Conservation (phyloP, 2,888 invertebrate species). For the Scaptomyza flava region DNA sequence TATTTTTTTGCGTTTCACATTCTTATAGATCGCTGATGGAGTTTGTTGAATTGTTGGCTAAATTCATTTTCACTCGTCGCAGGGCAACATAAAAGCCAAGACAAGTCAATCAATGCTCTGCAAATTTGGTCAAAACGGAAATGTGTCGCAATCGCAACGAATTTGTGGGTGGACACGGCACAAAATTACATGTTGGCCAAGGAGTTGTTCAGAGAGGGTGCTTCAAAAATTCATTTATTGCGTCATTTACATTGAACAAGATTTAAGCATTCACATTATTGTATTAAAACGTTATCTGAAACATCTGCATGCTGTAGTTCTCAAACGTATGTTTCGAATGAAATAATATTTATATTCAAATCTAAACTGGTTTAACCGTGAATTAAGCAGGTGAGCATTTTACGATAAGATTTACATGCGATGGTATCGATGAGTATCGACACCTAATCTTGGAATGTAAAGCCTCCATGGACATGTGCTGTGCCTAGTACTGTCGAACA, state of each 20-base stretch:
- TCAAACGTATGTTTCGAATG: too few species aligned
- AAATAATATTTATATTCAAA: not conserved
- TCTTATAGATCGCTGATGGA: not conserved
- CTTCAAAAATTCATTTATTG: slow-evolving; percentile 19
- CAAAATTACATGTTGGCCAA: slow-evolving; percentile 61
- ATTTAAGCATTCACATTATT: not conserved
- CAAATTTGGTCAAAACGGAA: slow-evolving; percentile 66
- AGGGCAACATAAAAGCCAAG: slow-evolving; percentile 44
- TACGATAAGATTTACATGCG: not conserved
- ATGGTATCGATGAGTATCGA: slow-evolving; percentile 9
- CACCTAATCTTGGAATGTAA: not conserved
- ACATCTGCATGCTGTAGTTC: too few species aligned
- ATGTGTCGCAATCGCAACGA: slow-evolving; percentile 56
- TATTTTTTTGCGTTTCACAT: slow-evolving; percentile 42
- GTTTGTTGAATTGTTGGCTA: slow-evolving; percentile 4
- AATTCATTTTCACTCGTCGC: slow-evolving; percentile 66
- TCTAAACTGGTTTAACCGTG: not conserved
- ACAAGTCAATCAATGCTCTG: slow-evolving; percentile 60
- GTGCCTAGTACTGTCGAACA: not conserved
- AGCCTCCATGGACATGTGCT: not conserved
- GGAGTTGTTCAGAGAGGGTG: slow-evolving; percentile 18
- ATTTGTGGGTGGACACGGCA: slow-evolving; percentile 53
- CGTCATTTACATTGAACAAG: slow-evolving; percentile 15
- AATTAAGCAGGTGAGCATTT: not conserved
- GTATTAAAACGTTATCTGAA: too few species aligned